These are phyloP conservation scores for Sebastes goodei DNA, from an alignment of 2,797 vertebrate species.

Conservation along the genomic window DNA sequence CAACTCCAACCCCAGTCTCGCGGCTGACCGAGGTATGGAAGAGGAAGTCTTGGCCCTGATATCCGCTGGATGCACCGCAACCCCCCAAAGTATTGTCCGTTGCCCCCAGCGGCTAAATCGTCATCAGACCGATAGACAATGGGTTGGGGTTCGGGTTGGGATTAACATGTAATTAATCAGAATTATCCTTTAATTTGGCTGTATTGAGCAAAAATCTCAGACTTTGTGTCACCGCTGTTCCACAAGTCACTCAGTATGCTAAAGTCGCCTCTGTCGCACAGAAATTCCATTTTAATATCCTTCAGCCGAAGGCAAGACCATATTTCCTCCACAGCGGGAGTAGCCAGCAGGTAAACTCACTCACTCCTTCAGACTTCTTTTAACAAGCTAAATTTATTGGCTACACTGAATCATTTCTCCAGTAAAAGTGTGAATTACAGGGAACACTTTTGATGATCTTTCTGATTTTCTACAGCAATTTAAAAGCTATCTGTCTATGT, in stretches of 20 bases:
- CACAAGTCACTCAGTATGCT: slow-evolving; percentile 26
- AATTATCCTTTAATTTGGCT: neutral
- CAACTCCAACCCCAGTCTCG: neutral
- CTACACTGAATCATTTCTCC: slow-evolving; percentile 50
- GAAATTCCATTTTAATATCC: slow-evolving; percentile 51
- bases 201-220: slow-evolving; percentile 12
- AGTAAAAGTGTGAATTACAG: slow-evolving; percentile 58
- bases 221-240: neutral
- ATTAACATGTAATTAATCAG: neutral
- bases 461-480: slow-evolving; percentile 63
- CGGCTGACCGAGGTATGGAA: neutral
- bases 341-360: slow-evolving; percentile 54
- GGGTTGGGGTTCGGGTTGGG: neutral
- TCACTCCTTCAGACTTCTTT: slow-evolving; percentile 35
- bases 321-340: slow-evolving; percentile 56
- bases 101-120: neutral
- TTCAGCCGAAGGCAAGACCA: slow-evolving; percentile 43
- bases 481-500: slow-evolving; percentile 61
- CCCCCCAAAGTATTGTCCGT: neutral
- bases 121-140: neutral
- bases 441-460: slow-evolving; percentile 55
- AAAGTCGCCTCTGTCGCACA: neutral
- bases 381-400: slow-evolving; percentile 56
- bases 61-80: neutral
- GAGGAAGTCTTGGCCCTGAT: neutral